These are phyloP conservation scores for Hypotaenidia okinawae DNA, from an alignment of 2,797 vertebrate species.

Conservation along the genomic window DNA sequence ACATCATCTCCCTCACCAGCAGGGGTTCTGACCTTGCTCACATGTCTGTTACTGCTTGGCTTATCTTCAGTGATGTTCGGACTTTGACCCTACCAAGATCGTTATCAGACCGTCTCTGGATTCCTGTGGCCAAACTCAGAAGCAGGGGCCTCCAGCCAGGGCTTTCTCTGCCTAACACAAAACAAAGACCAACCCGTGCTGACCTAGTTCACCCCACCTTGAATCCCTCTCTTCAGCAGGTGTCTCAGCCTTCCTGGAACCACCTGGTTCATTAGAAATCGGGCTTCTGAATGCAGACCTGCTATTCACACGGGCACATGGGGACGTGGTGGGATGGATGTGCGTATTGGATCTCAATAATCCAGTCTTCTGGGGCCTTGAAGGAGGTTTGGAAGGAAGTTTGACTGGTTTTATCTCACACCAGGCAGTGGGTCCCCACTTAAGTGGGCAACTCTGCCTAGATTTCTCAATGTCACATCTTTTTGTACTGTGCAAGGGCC, in stretches of 20 bases:
- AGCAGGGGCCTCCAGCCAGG: neutral
- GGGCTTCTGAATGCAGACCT: neutral
- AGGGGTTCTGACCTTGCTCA: neutral
- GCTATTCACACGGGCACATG: rapidly evolving
- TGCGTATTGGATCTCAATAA: neutral
- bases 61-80: neutral
- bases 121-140: neutral
- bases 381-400: neutral
- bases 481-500: neutral
- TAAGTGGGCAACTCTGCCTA: neutral
- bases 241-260: neutral
- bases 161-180: neutral
- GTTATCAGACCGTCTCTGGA: neutral
- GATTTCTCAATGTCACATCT: neutral
- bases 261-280: neutral
- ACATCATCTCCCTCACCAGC: rapidly evolving
- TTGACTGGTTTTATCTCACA: neutral
- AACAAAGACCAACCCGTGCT: neutral
- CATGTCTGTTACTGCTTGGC: neutral
- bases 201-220: neutral
- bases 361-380: neutral
- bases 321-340: neutral
- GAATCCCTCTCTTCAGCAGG: neutral
- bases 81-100: neutral
- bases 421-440: neutral